Conservation (phyloP, 1,140 invertebrate species). For the Papilio machaon region DNA sequence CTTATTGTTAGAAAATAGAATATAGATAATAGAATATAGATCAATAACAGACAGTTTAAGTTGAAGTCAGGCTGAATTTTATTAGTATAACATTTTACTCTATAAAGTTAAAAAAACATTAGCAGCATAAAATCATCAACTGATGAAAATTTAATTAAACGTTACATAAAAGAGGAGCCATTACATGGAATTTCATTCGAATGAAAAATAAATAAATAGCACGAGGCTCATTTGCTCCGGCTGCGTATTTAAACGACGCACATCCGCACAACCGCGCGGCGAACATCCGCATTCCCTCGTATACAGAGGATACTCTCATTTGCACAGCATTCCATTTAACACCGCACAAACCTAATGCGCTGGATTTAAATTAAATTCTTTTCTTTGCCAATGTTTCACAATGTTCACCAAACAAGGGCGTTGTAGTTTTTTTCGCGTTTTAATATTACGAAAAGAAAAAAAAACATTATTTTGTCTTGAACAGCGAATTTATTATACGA, state of each 20-base stretch:
- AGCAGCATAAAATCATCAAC: neutral
- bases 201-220: slow-evolving; percentile 21
- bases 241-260: slow-evolving; percentile 31
- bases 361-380: slow-evolving; percentile 57
- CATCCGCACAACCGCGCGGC: slow-evolving; percentile 18
- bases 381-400: slow-evolving; percentile 24
- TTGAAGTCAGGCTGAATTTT: neutral
- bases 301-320: slow-evolving; percentile 48
- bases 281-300: neutral
- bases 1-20: no score
- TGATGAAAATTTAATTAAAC: neutral
- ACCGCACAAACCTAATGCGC: slow-evolving; percentile 40
- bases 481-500: neutral
- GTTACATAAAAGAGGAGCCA: neutral
- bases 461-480: neutral
- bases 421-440: neutral
- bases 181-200: slow-evolving; percentile 17
- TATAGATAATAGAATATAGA: neutral
- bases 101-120: neutral
- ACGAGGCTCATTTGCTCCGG: neutral
- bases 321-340: slow-evolving; percentile 52
- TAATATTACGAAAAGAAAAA: neutral
- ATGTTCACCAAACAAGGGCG: neutral
- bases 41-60: no score
- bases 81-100: neutral